These are phyloP conservation scores for Calonectris borealis DNA, from an alignment of 2,113 vertebrate genomes.

Conservation along the genomic window DNA sequence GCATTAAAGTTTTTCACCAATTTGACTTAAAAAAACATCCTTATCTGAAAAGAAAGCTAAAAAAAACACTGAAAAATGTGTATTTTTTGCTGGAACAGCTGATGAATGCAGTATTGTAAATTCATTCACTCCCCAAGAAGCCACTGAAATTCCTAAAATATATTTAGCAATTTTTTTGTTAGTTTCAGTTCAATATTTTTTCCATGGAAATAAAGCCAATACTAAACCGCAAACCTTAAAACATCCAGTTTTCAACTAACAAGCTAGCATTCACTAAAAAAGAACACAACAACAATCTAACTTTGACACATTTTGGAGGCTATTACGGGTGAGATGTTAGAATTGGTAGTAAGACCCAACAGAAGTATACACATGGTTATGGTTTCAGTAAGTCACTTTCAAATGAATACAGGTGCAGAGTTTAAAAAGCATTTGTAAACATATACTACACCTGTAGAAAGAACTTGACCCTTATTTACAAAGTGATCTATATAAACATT, in stretches of 20 bases:
- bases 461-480: neutral
- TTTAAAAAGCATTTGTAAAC: neutral
- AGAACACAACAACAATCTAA: neutral
- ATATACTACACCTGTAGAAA: neutral
- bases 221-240: neutral
- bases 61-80: neutral
- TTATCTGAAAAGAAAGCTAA: neutral
- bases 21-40: neutral
- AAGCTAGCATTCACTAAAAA: neutral
- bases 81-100: neutral
- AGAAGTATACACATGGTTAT: neutral
- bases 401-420: neutral
- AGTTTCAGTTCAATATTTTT: neutral
- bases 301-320: neutral
- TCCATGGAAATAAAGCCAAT: neutral
- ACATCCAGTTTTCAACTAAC: neutral
- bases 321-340: neutral
- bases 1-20: neutral
- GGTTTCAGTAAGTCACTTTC: neutral
- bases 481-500: neutral
- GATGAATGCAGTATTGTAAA: neutral
- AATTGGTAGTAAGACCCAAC: neutral
- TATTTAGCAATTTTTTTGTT: neutral
- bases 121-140: neutral
- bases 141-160: neutral